Evolutionary conservation across 1,140 invertebrate species (phyloP), one percentile per base, ranked within the genome.

Genomic region (Cheumatopsyche charites): DNA sequence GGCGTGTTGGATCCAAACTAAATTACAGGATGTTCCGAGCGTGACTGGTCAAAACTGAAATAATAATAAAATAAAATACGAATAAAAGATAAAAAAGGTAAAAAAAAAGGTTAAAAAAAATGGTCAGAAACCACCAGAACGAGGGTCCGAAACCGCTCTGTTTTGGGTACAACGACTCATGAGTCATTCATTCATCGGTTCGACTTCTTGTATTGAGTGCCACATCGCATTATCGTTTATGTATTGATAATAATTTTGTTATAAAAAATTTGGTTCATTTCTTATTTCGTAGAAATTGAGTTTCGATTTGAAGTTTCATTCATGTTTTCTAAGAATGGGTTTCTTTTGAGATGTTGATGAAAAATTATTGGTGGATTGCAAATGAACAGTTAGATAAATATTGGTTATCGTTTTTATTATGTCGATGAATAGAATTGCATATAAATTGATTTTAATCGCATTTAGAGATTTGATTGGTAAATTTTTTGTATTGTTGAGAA

Each of bases 1-100:
- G 58, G 55, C 26, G 61, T 58, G 29, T 63, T 67, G 63, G 70
- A 43, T 68, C 71, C 49, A 62, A 68, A 72, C 70, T 62, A 75
- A 72, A 75, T 72, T 75, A 75, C 73, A 75, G 73, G 73, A 75
- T 75, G 73, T 75, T 65, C 73, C 73, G 70, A 72, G 66, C 73
- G 70, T 75, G 73, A 75, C 73, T 74, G 43, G 47, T 66, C 66
- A 67, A 70, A 58, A 58, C 55, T 13, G 55, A 58, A 58, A 21
- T 58, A 36, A 36, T 36, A 36, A 36, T 36, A 58, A 25, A 58
- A 58, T 69, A 73, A 65, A 62, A 52, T 26, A 69, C n/a, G 7
- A 61, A 41, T 12, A 62, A 42, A 73, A 73, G 63, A 68, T 67
- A 62, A 36, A 26, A 36, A 36, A 26, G 29, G 21, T n/a, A 21